Evolutionary conservation across 2,113 vertebrate genomes (phyloP).

Genomic region (Rallus limicola): DNA sequence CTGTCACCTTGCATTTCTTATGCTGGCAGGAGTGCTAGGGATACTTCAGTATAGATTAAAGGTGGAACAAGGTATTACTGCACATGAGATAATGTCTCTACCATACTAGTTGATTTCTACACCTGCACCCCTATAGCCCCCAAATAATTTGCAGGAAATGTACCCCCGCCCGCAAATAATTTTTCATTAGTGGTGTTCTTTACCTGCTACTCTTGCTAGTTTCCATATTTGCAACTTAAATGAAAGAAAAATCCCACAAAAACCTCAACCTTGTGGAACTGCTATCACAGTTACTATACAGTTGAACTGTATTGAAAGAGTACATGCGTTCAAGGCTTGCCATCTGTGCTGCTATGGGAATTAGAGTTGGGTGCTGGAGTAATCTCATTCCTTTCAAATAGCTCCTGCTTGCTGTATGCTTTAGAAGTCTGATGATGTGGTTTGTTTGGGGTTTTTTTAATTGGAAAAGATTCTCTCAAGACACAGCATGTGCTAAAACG

Average conservation of each 20-base stretch:
- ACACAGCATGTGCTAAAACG: neutral
- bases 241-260: neutral
- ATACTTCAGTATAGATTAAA: neutral
- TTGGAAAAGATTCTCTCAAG: neutral
- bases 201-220: neutral
- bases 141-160: neutral
- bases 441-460: neutral
- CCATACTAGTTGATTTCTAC: neutral
- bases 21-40: neutral
- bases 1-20: neutral
- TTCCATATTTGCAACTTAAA: neutral
- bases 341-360: neutral
- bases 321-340: neutral
- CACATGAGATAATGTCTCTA: neutral
- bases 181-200: neutral
- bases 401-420: neutral
- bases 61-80: neutral
- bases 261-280: neutral
- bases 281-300: conserved; percentile 13
- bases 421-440: neutral
- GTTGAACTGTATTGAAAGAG: neutral
- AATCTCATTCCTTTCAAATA: neutral
- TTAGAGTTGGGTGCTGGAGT: neutral
- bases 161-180: neutral
- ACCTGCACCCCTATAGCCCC: too few species aligned